Percentiles rank a stretch among this genome's conserved stretches.
phyloP scores from a whole-genome alignment of 2,797 vertebrate species.

The Cyclopterus lumpus region DNA sequence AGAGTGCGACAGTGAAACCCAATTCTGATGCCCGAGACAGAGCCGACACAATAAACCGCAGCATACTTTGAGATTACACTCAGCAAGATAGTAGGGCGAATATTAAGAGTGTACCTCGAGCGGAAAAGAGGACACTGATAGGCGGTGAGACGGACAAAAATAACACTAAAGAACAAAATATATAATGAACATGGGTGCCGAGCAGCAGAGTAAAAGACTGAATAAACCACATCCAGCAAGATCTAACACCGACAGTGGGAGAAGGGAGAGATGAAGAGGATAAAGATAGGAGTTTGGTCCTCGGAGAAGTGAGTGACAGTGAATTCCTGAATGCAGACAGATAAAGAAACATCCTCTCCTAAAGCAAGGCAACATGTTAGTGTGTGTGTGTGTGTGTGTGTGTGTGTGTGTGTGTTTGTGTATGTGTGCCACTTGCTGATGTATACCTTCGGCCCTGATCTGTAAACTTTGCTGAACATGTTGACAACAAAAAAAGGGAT shows the following conservation, averaged over 20 bases:
- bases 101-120: conserved; percentile 26
- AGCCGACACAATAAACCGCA: conserved; percentile 29
- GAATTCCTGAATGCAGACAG: conserved; percentile 64
- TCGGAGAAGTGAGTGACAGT: conserved; percentile 61
- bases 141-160: conserved; percentile 39
- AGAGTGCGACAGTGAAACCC: conserved; percentile 48
- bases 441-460: conserved; percentile 21
- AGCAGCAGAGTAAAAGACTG: conserved; percentile 29
- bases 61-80: conserved; percentile 37
- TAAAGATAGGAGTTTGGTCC: conserved; percentile 42
- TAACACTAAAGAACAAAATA: conserved; percentile 41
- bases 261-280: conserved; percentile 54
- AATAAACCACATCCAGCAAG: conserved; percentile 50
- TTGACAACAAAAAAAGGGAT: conserved; percentile 40
- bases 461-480: conserved; percentile 35
- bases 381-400: conserved; percentile 15
- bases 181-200: conserved; percentile 34
- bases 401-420: conserved; percentile 16
- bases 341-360: conserved; percentile 57
- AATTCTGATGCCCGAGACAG: conserved; percentile 37
- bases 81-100: conserved; percentile 24
- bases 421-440: conserved; percentile 39
- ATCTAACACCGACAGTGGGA: conserved; percentile 57
- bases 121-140: conserved; percentile 33
- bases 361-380: conserved; percentile 43